Percentiles rank a stretch among this genome's conserved stretches.
phyloP scores from a whole-genome alignment of 1,140 invertebrate species.

The Drosophila mauritiana region DNA sequence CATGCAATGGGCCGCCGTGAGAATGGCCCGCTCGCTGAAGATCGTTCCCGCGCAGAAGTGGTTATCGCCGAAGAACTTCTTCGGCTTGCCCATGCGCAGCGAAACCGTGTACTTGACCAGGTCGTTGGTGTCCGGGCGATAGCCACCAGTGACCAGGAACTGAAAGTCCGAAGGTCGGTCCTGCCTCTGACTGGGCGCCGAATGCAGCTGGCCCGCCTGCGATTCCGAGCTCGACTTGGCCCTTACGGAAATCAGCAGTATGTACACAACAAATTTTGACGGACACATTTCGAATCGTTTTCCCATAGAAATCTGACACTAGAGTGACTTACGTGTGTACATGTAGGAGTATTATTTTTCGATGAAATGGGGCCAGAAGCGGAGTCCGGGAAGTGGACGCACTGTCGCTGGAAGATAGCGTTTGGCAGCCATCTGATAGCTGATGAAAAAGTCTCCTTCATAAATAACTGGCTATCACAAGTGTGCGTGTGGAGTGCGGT shows the following conservation, averaged over 20 bases:
- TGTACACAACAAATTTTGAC: constrained; percentile 55
- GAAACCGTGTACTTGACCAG: constrained; percentile 50
- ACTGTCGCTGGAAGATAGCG: constrained; percentile 23
- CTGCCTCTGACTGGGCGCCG: background rate
- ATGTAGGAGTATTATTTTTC: no score
- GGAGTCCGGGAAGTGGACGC: background rate
- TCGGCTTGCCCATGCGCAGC: background rate
- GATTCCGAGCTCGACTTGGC: background rate
- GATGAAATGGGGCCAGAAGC: background rate
- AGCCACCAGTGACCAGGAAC: constrained; percentile 61
- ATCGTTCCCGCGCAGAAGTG: constrained; percentile 63
- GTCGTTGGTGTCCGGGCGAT: constrained; percentile 31
- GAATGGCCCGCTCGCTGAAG: constrained; percentile 28
- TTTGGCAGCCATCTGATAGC: constrained; percentile 56
- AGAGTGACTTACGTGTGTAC: no score
- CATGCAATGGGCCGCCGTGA: constrained; percentile 71
- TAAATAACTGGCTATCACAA: constrained; percentile 56
- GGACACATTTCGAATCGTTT: constrained; percentile 25
- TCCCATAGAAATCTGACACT: background rate
- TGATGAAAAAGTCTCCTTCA: constrained; percentile 59
- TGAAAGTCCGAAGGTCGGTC: constrained; percentile 36
- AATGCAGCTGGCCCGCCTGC: background rate
- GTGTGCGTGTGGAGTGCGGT: constrained; percentile 2
- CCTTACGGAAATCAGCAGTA: background rate
- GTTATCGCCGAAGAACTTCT: constrained; percentile 46